Evolutionary conservation across 2,888 invertebrate species (phyloP).

Genomic region (Phyllotreta cruciferae): DNA sequence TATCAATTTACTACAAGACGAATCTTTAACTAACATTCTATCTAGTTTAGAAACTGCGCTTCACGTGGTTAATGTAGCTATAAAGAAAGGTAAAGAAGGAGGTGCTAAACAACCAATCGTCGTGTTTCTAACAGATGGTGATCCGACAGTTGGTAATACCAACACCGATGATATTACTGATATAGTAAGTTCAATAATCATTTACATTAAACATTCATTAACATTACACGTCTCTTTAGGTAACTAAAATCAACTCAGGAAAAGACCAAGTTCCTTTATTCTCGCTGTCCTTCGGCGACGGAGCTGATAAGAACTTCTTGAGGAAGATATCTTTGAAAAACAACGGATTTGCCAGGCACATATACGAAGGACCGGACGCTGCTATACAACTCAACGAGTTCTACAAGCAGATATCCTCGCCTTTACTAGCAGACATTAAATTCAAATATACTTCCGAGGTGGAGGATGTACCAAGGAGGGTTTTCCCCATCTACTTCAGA

Average conservation of each 20-base stretch:
- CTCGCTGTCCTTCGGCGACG: slow-evolving; percentile 71
- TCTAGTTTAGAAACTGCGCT: slow-evolving; percentile 63
- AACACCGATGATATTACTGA: slow-evolving; percentile 2
- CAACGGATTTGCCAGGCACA: slow-evolving; percentile 70
- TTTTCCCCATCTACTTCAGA: slow-evolving; percentile 67
- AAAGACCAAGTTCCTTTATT: slow-evolving; percentile 61
- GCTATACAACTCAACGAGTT: slow-evolving; percentile 70
- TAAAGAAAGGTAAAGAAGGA: slow-evolving; percentile 43
- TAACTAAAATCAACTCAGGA: slow-evolving; percentile 52
- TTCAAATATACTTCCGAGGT: slow-evolving; percentile 68
- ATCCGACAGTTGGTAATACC: slow-evolving; percentile 63
- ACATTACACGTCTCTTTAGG: slow-evolving; percentile 37
- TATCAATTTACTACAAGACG: slow-evolving; percentile 1
- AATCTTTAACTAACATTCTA: slow-evolving; percentile 5
- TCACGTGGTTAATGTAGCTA: slow-evolving; percentile 59
- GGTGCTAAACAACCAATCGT: slow-evolving; percentile 66
- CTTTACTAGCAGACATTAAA: slow-evolving; percentile 69
- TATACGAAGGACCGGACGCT: slow-evolving; percentile 73
- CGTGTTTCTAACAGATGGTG: slow-evolving; percentile 72
- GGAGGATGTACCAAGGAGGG: slow-evolving; percentile 62
- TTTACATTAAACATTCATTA: not conserved
- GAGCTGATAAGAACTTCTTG: slow-evolving; percentile 70
- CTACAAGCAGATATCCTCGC: slow-evolving; percentile 71
- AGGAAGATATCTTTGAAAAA: slow-evolving; percentile 69
- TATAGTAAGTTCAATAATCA: slow-evolving; percentile 2